These are phyloP conservation scores for Cheilosia vulpina DNA, from an alignment of 2,888 invertebrate species.

Conservation along the genomic window DNA sequence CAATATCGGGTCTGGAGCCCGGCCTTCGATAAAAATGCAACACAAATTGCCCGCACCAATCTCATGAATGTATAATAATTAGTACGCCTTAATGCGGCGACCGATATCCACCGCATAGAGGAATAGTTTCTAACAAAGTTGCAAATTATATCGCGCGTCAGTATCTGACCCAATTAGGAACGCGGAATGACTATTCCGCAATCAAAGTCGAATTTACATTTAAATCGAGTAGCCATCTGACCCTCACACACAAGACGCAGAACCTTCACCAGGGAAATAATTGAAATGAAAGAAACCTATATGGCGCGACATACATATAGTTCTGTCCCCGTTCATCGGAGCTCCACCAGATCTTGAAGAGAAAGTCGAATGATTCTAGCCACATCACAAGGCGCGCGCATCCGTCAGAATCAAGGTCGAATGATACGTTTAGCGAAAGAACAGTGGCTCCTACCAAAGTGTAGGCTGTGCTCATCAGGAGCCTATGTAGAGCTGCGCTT, in stretches of 20 bases:
- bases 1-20: not conserved
- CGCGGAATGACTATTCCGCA: not conserved
- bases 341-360: slow-evolving; percentile 19
- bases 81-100: slow-evolving; percentile 23
- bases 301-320: not conserved
- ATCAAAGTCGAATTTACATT: slow-evolving; percentile 14
- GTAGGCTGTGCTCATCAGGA: slow-evolving; percentile 40
- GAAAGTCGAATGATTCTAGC: slow-evolving; percentile 56
- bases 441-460: slow-evolving; percentile 16
- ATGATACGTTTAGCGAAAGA: slow-evolving; percentile 26
- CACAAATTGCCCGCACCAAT: not conserved
- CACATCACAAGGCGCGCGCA: not conserved
- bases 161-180: not conserved
- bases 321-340: not conserved
- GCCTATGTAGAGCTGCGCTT: slow-evolving; percentile 8
- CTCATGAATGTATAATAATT: slow-evolving; percentile 9
- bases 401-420: slow-evolving; percentile 60
- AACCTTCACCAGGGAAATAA: slow-evolving; percentile 37
- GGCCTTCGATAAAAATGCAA: not conserved
- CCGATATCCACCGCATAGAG: not conserved
- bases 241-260: slow-evolving; percentile 10
- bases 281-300: slow-evolving; percentile 20
- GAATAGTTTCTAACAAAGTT: not conserved
- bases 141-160: not conserved
- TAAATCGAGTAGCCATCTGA: not conserved